Evolutionary conservation across 2,797 vertebrate genomes (phyloP).

Genomic region (Anableps anableps): DNA sequence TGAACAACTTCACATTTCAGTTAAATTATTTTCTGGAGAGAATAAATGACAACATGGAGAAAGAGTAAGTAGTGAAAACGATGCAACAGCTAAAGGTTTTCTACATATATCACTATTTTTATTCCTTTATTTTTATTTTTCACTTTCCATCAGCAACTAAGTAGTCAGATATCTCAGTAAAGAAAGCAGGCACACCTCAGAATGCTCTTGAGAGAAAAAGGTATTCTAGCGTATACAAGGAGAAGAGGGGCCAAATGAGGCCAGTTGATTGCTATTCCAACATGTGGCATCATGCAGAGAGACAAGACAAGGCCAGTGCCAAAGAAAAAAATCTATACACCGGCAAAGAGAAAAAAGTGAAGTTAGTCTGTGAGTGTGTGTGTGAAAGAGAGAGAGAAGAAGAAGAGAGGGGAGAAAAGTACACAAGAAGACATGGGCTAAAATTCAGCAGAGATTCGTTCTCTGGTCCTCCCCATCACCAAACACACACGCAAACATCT

Average conservation of each 20-base stretch:
- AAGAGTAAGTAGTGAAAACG: conserved; percentile 29
- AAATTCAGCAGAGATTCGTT: conserved; percentile 51
- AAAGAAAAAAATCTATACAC: conserved; percentile 57
- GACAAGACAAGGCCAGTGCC: conserved; percentile 44
- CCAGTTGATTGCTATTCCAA: conserved; percentile 66
- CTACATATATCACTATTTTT: background rate
- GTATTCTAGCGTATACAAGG: conserved; percentile 26
- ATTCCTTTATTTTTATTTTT: conserved; percentile 26
- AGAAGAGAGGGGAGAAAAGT: background rate
- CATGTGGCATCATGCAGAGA: conserved; percentile 39
- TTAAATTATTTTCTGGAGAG: conserved; percentile 32
- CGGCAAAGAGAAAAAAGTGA: conserved; percentile 50
- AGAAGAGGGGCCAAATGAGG: conserved; percentile 58
- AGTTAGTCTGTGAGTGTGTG: background rate
- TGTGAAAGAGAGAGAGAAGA: background rate
- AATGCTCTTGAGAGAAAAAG: conserved; percentile 40
- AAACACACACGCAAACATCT: background rate
- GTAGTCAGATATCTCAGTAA: conserved; percentile 37
- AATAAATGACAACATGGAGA: conserved; percentile 8
- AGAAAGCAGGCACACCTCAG: conserved; percentile 13
- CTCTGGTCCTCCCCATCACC: conserved; percentile 14
- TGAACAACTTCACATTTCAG: conserved; percentile 21
- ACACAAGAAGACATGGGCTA: conserved; percentile 31
- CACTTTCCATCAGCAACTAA: conserved; percentile 22
- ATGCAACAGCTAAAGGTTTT: conserved; percentile 30